phyloP scores from a whole-genome alignment of 2,888 invertebrate genomes.

The Heterodera filipjevi region DNA sequence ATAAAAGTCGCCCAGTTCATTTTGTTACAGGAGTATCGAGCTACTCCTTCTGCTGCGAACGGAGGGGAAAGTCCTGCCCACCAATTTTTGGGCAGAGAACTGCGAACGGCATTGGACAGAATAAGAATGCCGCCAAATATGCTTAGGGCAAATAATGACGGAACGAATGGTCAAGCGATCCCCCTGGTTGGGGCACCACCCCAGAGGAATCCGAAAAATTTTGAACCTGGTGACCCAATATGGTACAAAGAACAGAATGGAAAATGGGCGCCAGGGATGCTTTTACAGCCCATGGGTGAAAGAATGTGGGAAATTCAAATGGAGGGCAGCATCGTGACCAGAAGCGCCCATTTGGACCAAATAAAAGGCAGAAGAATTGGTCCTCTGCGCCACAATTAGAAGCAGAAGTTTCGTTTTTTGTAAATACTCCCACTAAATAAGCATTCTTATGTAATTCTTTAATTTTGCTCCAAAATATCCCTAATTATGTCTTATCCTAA shows the following conservation, averaged over 20 bases:
- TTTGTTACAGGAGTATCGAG: neutral
- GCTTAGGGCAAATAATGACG: neutral
- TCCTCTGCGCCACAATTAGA: neutral
- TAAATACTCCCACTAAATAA: too few relatives aligned
- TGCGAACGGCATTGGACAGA: neutral
- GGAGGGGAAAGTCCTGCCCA: neutral
- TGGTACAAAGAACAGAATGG: neutral
- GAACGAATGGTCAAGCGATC: neutral
- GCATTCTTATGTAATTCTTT: too few relatives aligned
- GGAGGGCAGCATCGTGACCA: neutral
- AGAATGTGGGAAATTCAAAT: neutral
- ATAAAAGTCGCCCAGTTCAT: neutral
- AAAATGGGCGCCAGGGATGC: neutral
- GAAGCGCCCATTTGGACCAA: neutral
- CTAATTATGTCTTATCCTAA: too few relatives aligned
- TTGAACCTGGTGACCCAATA: neutral
- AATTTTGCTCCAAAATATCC: too few relatives aligned
- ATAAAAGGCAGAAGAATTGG: neutral
- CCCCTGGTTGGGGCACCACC: neutral
- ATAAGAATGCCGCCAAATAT: neutral
- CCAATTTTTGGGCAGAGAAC: neutral
- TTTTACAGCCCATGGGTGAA: neutral
- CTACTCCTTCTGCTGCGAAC: neutral
- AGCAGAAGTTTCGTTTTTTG: too few relatives aligned
- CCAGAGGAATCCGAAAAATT: neutral